Conservation (phyloP, 2,113 vertebrate species). For the Anseranas semipalmata region DNA sequence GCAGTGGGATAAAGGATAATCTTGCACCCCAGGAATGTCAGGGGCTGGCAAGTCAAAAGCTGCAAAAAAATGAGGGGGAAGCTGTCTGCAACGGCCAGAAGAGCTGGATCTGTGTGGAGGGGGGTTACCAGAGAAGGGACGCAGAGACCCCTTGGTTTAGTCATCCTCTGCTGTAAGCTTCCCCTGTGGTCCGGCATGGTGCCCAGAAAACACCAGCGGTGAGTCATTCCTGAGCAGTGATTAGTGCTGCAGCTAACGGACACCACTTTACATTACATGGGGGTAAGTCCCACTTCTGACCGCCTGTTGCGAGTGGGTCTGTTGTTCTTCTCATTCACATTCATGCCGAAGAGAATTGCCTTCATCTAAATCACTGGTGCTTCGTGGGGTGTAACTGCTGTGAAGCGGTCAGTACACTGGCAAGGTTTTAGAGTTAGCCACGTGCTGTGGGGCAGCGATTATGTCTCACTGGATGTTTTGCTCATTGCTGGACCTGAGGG, state of each 20-base stretch:
- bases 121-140: neutral
- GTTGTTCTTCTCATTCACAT: neutral
- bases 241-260: neutral
- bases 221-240: neutral
- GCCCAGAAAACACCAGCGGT: accelerated
- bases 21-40: accelerated
- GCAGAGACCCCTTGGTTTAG: neutral
- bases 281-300: neutral
- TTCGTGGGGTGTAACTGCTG: neutral
- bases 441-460: neutral
- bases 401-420: neutral
- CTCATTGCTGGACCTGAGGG: neutral
- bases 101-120: neutral
- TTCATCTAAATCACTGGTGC: neutral
- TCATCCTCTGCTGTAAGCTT: neutral
- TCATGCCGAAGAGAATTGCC: neutral
- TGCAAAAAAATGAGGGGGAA: neutral
- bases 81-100: neutral
- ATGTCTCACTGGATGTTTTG: neutral
- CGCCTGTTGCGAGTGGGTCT: neutral
- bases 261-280: neutral
- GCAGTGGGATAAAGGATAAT: neutral
- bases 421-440: neutral
- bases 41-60: neutral
- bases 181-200: neutral